A percentile compares a stretch with the other conserved stretches of the same genome.
These are phyloP conservation scores for Anodontia alba DNA, from an alignment of 2,888 invertebrate genomes.

Conservation along the genomic window DNA sequence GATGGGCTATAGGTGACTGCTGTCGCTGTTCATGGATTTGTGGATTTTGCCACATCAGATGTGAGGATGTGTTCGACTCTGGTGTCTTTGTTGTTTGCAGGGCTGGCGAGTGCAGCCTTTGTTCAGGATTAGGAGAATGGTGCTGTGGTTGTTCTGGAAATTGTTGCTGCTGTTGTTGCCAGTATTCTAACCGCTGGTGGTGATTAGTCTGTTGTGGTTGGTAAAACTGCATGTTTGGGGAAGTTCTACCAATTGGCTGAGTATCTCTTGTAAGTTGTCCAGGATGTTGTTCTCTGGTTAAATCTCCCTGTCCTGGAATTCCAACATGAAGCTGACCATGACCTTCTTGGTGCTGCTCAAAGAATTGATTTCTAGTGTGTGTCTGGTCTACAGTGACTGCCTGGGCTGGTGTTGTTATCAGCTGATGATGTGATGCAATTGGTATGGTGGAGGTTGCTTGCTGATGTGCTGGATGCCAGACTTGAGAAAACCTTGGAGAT, in stretches of 20 bases:
- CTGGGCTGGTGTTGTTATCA: conserved; percentile 4
- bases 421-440: conserved; percentile 2
- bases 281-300: conserved; percentile 5
- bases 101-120: background rate
- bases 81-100: background rate
- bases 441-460: conserved; percentile 1
- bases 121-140: conserved; percentile 7
- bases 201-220: conserved; percentile 4
- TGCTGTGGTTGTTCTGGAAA: conserved; percentile 7
- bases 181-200: conserved; percentile 10
- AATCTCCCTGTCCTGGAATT: background rate
- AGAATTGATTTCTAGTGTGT: background rate
- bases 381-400: background rate
- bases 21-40: background rate
- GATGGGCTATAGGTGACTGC: background rate
- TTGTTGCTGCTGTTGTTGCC: conserved; percentile 1
- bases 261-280: background rate
- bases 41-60: conserved; percentile 9
- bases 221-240: conserved; percentile 5
- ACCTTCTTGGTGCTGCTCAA: background rate
- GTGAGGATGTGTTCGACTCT: background rate
- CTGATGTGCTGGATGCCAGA: conserved; percentile 2
- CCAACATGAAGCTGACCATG: conserved; percentile 11
- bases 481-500: conserved; percentile 2
- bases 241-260: conserved; percentile 4